These are phyloP conservation scores for Myodes glareolus DNA, from an alignment of 2,113 vertebrate species.

Conservation along the genomic window DNA sequence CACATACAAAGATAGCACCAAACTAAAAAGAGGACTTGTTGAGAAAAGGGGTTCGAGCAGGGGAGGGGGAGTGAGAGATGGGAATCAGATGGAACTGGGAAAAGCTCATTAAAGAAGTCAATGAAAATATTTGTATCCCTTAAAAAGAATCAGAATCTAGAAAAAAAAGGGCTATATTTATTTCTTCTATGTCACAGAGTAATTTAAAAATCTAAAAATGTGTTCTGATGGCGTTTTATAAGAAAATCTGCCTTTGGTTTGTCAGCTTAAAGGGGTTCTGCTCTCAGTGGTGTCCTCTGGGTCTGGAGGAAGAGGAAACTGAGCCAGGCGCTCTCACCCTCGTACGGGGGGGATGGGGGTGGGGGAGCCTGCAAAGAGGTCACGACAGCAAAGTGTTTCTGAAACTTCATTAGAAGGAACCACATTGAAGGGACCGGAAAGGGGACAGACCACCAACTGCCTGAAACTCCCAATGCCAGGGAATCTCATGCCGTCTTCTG, in stretches of 20 bases:
- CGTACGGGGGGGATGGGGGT: no score
- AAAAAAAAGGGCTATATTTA: not conserved
- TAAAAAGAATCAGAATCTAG: not conserved
- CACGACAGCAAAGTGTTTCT: not conserved
- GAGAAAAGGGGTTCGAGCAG: not conserved
- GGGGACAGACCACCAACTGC: not conserved
- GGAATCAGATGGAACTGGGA: not conserved
- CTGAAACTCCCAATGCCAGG: not conserved
- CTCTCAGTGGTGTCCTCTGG: not conserved
- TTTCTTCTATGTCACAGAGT: conserved; percentile 24
- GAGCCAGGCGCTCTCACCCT: not conserved
- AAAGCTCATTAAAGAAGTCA: not conserved
- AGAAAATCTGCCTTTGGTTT: conserved; percentile 17
- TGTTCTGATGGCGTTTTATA: conserved; percentile 36
- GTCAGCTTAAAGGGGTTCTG: not conserved
- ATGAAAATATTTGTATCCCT: not conserved
- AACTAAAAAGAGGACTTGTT: not conserved
- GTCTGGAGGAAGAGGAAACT: not conserved
- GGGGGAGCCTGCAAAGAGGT: not conserved
- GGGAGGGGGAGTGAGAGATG: not conserved
- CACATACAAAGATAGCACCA: not conserved
- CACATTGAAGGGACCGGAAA: not conserved
- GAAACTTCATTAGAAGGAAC: conserved; percentile 20
- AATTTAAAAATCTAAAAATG: conserved; percentile 13
- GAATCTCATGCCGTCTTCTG: no score